Evolutionary conservation across 2,113 vertebrate species (phyloP).

Genomic region (Crypturellus undulatus): DNA sequence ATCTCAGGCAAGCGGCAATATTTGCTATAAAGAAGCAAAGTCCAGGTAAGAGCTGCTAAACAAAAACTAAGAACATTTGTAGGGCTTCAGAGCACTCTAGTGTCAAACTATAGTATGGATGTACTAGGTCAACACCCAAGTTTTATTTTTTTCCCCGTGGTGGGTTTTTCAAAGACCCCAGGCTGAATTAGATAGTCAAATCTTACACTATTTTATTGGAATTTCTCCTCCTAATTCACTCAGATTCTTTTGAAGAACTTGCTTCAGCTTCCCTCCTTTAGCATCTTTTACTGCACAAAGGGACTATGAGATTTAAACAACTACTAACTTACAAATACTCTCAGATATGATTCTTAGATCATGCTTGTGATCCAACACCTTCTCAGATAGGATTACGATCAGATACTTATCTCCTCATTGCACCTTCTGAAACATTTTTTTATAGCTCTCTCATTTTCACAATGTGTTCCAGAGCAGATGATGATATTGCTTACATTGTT

Average conservation of each 20-base stretch:
- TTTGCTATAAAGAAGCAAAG: neutral
- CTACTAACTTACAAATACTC: neutral
- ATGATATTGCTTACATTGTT: neutral
- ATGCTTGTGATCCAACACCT: neutral
- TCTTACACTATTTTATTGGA: neutral
- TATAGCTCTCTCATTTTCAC: neutral
- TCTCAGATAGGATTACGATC: neutral
- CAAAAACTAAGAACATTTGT: neutral
- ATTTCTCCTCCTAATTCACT: neutral
- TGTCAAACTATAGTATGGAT: fast-evolving
- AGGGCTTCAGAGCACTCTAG: neutral
- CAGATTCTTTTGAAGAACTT: neutral
- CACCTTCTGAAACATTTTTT: neutral
- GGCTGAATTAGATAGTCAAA: neutral
- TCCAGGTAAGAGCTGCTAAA: neutral
- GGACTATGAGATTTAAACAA: neutral
- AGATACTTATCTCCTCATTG: neutral
- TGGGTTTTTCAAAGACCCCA: neutral
- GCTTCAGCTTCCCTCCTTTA: neutral
- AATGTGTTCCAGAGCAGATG: neutral
- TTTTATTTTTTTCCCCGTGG: neutral
- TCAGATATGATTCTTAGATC: neutral
- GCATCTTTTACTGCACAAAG: neutral
- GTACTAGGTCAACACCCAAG: neutral
- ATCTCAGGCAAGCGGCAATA: neutral